A percentile compares a stretch with the other conserved stretches of the same genome.
phyloP scores from a whole-genome alignment of 2,888 invertebrate species.

The Sphecodes monilicornis region DNA sequence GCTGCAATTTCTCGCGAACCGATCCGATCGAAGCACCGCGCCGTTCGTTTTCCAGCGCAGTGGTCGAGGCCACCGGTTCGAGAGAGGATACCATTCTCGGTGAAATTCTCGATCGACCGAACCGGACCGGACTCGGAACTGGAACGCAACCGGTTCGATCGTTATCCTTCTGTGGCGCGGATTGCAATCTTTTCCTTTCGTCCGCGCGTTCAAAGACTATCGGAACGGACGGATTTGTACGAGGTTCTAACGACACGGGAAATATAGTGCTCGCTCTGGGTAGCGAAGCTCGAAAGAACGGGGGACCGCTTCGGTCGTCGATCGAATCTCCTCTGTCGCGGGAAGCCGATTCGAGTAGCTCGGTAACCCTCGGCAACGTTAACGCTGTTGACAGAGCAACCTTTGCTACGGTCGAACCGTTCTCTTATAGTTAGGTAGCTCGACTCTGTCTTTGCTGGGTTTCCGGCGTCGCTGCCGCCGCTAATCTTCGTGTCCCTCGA shows the following conservation, averaged over 20 bases:
- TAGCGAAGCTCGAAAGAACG: not conserved
- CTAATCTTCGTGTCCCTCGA: slow-evolving; percentile 47
- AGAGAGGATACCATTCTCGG: not conserved
- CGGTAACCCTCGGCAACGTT: not conserved
- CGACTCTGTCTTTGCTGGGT: not conserved
- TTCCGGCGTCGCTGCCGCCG: slow-evolving; percentile 26
- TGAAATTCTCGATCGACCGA: not conserved
- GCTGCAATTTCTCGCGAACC: slow-evolving; percentile 58
- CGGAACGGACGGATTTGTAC: too few species aligned
- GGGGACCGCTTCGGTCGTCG: not conserved
- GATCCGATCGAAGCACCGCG: slow-evolving; percentile 19
- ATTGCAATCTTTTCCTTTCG: not conserved
- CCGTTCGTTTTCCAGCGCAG: not conserved
- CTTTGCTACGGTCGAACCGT: not conserved
- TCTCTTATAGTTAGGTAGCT: not conserved
- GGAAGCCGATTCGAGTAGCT: not conserved
- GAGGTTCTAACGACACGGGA: too few species aligned
- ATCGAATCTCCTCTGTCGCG: not conserved
- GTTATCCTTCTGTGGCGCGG: not conserved
- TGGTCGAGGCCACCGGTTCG: not conserved
- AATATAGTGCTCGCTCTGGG: too few species aligned
- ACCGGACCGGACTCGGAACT: not conserved
- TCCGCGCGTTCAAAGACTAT: not conserved
- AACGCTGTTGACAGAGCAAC: not conserved
- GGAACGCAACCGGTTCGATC: not conserved